phyloP scores from a whole-genome alignment of 2,113 vertebrate species.

The Trochalopteron elliotii region DNA sequence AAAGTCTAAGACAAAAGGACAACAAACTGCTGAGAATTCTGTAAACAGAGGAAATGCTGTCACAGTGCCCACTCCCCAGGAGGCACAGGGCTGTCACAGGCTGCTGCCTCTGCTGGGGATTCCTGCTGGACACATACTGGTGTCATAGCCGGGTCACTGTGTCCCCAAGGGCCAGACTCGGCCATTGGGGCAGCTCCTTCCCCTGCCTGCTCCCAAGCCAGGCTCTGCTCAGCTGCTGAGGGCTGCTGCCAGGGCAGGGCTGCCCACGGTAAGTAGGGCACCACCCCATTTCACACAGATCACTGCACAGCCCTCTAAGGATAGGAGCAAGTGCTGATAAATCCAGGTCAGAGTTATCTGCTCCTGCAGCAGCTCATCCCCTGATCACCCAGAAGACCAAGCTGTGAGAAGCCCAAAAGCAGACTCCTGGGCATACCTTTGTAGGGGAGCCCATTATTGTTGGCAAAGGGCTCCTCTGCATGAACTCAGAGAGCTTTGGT shows the following conservation, averaged over 20 bases:
- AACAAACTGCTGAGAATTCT: background rate
- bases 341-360: background rate
- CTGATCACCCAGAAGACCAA: background rate
- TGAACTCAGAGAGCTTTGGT: conserved; percentile 90
- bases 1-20: background rate
- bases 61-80: background rate
- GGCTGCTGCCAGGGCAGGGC: background rate
- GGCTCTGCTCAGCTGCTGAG: background rate
- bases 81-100: background rate
- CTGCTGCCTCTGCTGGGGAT: background rate
- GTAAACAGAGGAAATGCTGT: background rate
- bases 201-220: background rate
- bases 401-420: background rate
- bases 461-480: conserved; percentile 92
- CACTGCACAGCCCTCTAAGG: background rate
- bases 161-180: background rate
- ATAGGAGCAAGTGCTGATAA: background rate
- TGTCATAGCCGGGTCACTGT: rapidly evolving
- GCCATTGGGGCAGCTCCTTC: background rate
- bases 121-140: background rate
- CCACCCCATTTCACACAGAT: background rate
- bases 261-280: background rate
- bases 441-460: conserved; percentile 94
- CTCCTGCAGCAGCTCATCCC: background rate
- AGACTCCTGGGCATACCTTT: conserved; percentile 75